Evolutionary conservation across 1,140 invertebrate species (phyloP), one percentile per base, ranked within the genome.

Genomic region (Asbolus verrucosus): DNA sequence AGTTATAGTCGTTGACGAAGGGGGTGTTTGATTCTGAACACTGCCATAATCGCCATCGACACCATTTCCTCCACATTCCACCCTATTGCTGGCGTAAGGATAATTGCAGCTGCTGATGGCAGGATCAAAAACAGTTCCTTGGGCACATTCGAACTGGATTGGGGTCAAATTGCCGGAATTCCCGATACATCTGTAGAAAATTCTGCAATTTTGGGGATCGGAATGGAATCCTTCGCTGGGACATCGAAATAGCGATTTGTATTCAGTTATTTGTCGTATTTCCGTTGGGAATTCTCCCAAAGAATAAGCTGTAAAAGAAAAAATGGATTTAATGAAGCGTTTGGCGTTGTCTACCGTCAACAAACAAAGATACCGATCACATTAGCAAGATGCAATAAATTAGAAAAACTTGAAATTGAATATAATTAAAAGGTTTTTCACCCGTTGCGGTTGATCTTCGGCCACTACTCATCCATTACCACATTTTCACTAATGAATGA

Each of bases 111-210:
- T 82, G 70, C 86, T 84, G n/a, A 82, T 85, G 0, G 84, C 81
- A 9, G 86, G 84, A 75, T 92, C 91, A 68, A 88, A 93, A 5
- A 92, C 88, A 1, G 90, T 92, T 19, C 89, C 90, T 38, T 84
- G 83, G 0, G 85, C 88, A 77, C 91, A 92, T 80, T 89, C 85
- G 77, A 91, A 92, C 81, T 85, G 83, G 66, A 88, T 88, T 4
- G 78, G 36, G 31, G 60, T 75, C 38, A 78, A 70, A 27, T 54
- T 67, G 46, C 70, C 70, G 6, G 65, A 69, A 65, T 71, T 72
- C 11, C 31, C 36, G 0, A 77, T 70, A 59, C 80, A 81, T 70
- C 79, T 67, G 46, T 78, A 79, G 38, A 76, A 79, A 9, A 72
- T 62, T 39, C 62, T 66, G 61, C 80, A 81, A 67, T 79, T 74